Percentiles rank a stretch among this genome's conserved stretches.
These are phyloP conservation scores for Drosophila albomicans DNA, from an alignment of 1,140 invertebrate species.

Conservation along the genomic window DNA sequence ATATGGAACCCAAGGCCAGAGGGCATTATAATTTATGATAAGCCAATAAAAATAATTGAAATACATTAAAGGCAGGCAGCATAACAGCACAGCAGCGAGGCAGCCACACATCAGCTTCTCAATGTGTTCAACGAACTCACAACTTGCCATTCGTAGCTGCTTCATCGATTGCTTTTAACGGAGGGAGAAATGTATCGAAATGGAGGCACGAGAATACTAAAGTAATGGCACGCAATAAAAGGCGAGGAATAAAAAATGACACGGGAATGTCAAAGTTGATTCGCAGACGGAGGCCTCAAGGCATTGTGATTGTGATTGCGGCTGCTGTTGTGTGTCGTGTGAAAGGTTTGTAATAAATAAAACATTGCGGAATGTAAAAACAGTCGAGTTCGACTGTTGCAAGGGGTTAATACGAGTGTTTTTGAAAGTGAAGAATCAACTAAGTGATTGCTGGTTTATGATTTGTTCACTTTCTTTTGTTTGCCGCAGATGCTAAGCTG, in stretches of 20 bases:
- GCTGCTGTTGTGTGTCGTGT: conserved; percentile 50
- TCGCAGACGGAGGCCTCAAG: conserved; percentile 32
- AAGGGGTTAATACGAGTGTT: conserved; percentile 10
- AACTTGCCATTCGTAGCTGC: conserved; percentile 23
- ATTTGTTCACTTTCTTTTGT: conserved; percentile 8
- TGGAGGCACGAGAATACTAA: conserved; percentile 40
- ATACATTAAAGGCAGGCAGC: conserved; percentile 57
- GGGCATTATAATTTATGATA: conserved; percentile 72
- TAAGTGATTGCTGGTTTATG: conserved; percentile 31
- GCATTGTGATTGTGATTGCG: conserved; percentile 57
- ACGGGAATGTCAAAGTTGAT: conserved; percentile 44
- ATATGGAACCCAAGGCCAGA: conserved; percentile 58
- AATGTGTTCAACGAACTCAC: conserved; percentile 51
- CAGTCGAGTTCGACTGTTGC: conserved; percentile 13
- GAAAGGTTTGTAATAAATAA: conserved; percentile 66
- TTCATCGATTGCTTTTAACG: conserved; percentile 32
- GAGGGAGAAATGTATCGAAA: conserved; percentile 34
- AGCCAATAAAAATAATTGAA: conserved; percentile 80
- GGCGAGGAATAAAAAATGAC: conserved; percentile 52
- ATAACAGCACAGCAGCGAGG: conserved; percentile 21
- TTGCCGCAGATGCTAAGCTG: neutral
- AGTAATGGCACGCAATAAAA: conserved; percentile 64
- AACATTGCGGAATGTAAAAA: conserved; percentile 40
- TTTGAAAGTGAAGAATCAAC: conserved; percentile 15
- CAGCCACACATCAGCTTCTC: neutral